Conservation (phyloP, 2,113 vertebrate genomes). For the Rhagologus leucostigma region DNA sequence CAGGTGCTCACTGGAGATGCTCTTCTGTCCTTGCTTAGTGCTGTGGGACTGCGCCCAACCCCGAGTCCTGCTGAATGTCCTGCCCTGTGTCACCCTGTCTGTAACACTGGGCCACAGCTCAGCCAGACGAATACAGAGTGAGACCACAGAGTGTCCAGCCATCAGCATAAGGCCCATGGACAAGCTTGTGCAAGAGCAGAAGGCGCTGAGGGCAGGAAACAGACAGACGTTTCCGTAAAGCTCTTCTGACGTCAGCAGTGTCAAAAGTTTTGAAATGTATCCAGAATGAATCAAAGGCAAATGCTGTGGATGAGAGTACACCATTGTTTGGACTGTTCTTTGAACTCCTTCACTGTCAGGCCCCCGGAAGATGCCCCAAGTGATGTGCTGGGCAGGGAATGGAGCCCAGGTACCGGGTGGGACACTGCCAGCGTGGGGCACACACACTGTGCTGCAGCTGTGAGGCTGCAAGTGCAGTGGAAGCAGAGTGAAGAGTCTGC, state of each 20-base stretch:
- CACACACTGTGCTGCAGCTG: background rate
- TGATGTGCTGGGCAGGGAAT: background rate
- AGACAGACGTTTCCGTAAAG: background rate
- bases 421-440: background rate
- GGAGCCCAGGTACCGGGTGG: accelerated
- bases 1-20: background rate
- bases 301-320: background rate
- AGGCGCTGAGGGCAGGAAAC: background rate
- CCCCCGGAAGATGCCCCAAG: background rate
- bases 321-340: background rate
- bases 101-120: too few relatives aligned
- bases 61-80: accelerated
- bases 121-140: accelerated
- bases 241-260: background rate
- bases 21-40: background rate
- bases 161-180: accelerated
- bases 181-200: background rate
- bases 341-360: background rate
- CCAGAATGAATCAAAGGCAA: background rate
- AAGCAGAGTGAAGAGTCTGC: background rate
- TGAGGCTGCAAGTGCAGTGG: background rate
- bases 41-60: accelerated
- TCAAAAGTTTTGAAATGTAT: background rate
- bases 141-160: background rate
- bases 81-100: background rate